Evolutionary conservation across 2,888 invertebrate genomes (phyloP), one percentile per base, ranked within the genome.

Genomic region (Hyalella azteca): DNA sequence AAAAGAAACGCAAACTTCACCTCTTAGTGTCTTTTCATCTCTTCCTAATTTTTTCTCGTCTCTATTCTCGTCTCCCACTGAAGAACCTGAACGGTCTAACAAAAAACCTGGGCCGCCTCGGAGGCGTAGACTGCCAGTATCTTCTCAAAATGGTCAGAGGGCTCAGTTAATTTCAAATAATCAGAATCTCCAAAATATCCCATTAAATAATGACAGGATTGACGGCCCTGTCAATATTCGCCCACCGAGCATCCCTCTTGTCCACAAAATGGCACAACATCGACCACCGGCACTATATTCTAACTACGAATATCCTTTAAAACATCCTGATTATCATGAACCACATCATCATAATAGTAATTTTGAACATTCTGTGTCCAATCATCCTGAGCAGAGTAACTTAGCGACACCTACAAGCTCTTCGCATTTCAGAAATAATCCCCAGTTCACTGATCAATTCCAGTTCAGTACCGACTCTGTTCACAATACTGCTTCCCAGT

Each of bases 1-100:
- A 22, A 32, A 26, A 19, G 29, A 48, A 19, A 49, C 77, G 22
- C 77, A 60, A n/a, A 39, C 40, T 11, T 22, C 36, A 13, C 29
- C 41, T 36, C 75, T 48, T 32, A 29, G 13, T 19, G 75, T 39
- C 15, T 75, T 75, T 13, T 75, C 75, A 13, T 75, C 75, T 1
- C 29, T 75, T 15, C 75, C 75, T 0, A 48, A 75, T 41, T 75
- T 75, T 45, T 75, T 75, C 22, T 29, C 75, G 29, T 75, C 75
- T 0, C 45, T 75, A 19, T 75, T 75, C 40, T 45, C 75, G 9
- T 75, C 45, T 11, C 36, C 75, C 19, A 40, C 40, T 7, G 75
- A 75, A 19, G 22, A 41, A 39, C 75, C 41, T 13, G n/a, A 45
- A 7, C 40, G 41, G 13, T 3, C 19, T 15, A 40, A 36, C 22